These are phyloP conservation scores for Leptinotarsa undecemlineata DNA, from an alignment of 1,140 invertebrate genomes.

Conservation along the genomic window DNA sequence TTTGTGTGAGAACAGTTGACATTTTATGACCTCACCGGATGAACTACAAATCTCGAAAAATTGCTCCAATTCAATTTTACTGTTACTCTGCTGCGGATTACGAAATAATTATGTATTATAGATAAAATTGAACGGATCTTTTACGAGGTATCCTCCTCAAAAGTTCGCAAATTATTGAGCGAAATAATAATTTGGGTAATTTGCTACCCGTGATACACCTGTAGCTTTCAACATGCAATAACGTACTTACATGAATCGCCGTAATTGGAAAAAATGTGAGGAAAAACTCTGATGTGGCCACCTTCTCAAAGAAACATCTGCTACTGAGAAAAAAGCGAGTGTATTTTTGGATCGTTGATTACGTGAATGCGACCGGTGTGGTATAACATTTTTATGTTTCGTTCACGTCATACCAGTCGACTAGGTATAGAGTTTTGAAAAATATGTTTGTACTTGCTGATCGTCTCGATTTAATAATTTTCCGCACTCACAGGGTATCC, in stretches of 20 bases:
- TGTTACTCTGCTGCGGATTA: not conserved
- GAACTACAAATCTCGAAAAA: constrained; percentile 1
- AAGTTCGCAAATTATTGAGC: not conserved
- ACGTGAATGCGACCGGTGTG: no score
- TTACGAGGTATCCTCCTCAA: not conserved
- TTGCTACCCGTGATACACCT: not conserved
- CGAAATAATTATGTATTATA: not conserved
- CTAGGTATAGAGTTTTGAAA: no score
- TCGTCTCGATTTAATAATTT: no score
- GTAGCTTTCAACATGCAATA: not conserved
- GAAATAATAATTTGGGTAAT: not conserved
- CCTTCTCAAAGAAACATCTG: not conserved
- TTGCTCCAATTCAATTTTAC: constrained; percentile 1
- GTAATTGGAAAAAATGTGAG: not conserved
- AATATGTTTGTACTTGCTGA: no score
- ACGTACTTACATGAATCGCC: not conserved
- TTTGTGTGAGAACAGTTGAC: no score
- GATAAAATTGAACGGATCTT: not conserved
- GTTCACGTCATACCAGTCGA: no score
- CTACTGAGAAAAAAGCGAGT: not conserved
- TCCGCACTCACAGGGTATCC: no score
- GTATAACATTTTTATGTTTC: no score
- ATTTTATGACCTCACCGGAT: not conserved
- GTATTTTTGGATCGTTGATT: no score
- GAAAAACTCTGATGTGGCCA: not conserved